Evolutionary conservation across 1,140 invertebrate genomes (phyloP).

Genomic region (Drosophila leontia): DNA sequence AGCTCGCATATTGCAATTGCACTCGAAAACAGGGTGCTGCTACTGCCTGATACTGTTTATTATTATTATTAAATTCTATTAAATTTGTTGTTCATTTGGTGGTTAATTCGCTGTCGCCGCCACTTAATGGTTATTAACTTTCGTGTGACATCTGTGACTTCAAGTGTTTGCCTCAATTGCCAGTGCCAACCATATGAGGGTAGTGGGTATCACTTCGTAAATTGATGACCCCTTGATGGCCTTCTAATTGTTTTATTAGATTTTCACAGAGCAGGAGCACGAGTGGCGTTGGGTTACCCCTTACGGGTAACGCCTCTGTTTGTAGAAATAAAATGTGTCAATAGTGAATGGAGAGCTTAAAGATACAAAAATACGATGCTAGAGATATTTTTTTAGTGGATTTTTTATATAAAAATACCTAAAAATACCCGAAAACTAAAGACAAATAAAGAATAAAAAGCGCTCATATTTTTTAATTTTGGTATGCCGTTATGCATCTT

Average conservation of each 20-base stretch:
- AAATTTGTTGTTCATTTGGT: conserved; percentile 46
- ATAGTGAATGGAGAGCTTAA: not conserved
- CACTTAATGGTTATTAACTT: conserved; percentile 81
- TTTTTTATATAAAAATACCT: no score
- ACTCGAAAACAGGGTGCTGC: conserved; percentile 40
- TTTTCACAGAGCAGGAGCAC: conserved; percentile 45
- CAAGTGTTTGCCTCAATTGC: conserved; percentile 69
- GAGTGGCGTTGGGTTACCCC: conserved; percentile 2
- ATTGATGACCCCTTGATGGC: conserved; percentile 70
- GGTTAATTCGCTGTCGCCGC: conserved; percentile 50
- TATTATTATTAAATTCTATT: conserved; percentile 66
- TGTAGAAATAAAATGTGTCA: not conserved
- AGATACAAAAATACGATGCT: no score
- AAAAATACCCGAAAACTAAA: no score
- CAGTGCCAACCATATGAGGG: conserved; percentile 21
- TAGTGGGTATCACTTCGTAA: conserved; percentile 42
- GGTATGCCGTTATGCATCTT: no score
- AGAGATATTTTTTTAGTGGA: no score
- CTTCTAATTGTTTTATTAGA: conserved; percentile 78
- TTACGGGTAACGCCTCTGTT: conserved; percentile 27
- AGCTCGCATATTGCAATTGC: conserved; percentile 31
- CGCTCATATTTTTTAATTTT: no score
- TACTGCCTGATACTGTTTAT: not conserved
- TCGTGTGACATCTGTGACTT: conserved; percentile 81
- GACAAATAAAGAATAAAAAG: no score